Evolutionary conservation across 2,888 invertebrate species (phyloP), one percentile per base, ranked within the genome.

Genomic region (Drosophila picticornis): DNA sequence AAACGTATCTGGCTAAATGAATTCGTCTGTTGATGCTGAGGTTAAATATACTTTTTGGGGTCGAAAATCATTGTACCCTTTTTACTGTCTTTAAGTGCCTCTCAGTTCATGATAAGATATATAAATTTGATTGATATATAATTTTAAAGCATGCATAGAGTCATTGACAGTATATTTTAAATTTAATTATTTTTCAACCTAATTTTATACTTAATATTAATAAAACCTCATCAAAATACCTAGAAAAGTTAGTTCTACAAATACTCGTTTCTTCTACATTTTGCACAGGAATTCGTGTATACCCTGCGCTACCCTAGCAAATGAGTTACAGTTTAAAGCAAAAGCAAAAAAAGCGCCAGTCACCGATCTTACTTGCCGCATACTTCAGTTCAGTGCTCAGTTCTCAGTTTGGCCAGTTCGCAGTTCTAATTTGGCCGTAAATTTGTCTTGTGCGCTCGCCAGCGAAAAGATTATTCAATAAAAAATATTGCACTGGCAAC

Each of bases 361-460:
- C 90, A 89, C 72, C 84, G 68, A 62, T 72, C 70, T 48, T 60
- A 55, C 81, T 73, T 52, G 58, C 74, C 75, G 70, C 84, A 70
- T 76, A 70, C 22, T 4, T 11, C 34, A 16, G n/a, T 11, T 40
- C 46, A 22, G 43, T 22, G 22, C n/a, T 25, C 25, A 25, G 46
- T 22, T 43, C 7, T 13, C 6, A 13, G 13, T 22, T 43, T 43
- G 43, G 1, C 43, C 43, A 22, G 81, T 82, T 87, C 16, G 79
- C 87, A 77, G 80, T 89, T 89, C 90, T 85, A 89, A 89, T 89
- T 87, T 85, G 90, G 69, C 83, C 71, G 82, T 82, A 85, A 89
- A 89, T 85, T 85, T 85, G 82, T 87, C 87, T 85, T 76, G 79
- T 64, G 34, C 34, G 11, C 11, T 13, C 53, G 86, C 74, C 25